These are phyloP conservation scores for Equus quagga DNA, from an alignment of 2,113 vertebrate species.

Conservation along the genomic window DNA sequence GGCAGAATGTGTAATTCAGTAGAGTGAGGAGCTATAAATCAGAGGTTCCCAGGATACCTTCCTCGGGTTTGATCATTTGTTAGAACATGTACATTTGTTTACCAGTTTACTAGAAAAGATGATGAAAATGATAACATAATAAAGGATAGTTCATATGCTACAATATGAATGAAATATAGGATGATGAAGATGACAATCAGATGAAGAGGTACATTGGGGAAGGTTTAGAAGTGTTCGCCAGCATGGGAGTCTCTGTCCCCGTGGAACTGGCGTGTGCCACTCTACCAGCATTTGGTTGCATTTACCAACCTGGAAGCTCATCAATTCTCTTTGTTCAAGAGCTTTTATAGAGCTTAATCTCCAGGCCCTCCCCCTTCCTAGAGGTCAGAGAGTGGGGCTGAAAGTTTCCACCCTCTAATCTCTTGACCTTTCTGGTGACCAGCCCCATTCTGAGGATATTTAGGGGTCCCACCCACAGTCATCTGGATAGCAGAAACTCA, in stretches of 20 bases:
- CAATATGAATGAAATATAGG: not conserved
- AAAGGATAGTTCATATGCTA: not conserved
- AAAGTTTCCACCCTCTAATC: not conserved
- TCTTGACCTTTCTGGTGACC: not conserved
- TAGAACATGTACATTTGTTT: not conserved
- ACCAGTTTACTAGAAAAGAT: not conserved
- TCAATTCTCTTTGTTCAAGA: not conserved
- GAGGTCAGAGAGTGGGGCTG: not conserved
- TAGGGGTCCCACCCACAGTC: not conserved
- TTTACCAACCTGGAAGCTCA: not conserved
- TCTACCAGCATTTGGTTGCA: not conserved
- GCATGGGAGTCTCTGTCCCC: too few relatives aligned
- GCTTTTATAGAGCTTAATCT: not conserved
- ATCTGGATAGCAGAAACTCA: not conserved
- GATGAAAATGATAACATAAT: not conserved
- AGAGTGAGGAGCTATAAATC: not conserved
- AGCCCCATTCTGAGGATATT: not conserved
- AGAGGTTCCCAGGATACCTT: not conserved
- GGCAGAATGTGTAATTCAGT: not conserved
- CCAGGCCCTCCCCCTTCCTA: not conserved
- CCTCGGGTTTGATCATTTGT: not conserved
- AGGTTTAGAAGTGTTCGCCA: not conserved
- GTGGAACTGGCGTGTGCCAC: not conserved
- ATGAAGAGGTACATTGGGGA: not conserved
- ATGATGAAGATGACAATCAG: not conserved